Percentiles rank a stretch among this genome's conserved stretches.
These are phyloP conservation scores for Diprion similis DNA, from an alignment of 1,140 invertebrate species.

Conservation along the genomic window DNA sequence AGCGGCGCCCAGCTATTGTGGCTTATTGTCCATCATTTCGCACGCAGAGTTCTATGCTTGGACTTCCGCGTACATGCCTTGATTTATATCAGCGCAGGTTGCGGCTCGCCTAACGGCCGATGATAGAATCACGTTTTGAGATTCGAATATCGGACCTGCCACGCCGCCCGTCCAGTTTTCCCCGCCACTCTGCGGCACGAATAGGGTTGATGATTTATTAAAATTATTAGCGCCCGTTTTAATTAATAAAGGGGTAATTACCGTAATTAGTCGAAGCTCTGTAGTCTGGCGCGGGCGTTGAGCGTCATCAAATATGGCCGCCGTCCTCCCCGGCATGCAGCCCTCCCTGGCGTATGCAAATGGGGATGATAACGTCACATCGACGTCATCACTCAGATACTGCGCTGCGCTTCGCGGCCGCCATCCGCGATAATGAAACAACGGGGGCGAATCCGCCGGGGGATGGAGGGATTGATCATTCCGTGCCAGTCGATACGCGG, in stretches of 20 bases:
- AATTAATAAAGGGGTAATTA: conserved; percentile 50
- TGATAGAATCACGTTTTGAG: conserved; percentile 4
- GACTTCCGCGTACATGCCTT: conserved; percentile 56
- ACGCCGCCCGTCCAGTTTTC: no score
- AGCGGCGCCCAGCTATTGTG: conserved; percentile 36
- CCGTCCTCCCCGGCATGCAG: conserved; percentile 10
- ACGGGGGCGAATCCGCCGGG: conserved; percentile 32
- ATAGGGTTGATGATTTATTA: not conserved
- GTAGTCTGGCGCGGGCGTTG: conserved; percentile 6
- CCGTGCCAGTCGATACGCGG: conserved; percentile 33
- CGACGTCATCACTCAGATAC: conserved; percentile 39
- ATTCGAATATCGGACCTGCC: not conserved
- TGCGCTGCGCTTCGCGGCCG: conserved; percentile 31
- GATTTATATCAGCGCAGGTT: conserved; percentile 34
- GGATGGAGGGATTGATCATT: conserved; percentile 32
- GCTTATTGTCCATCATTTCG: conserved; percentile 9
- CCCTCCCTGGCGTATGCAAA: conserved; percentile 47
- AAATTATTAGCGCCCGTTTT: conserved; percentile 25
- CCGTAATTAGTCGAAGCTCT: conserved; percentile 36
- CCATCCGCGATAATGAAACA: conserved; percentile 50
- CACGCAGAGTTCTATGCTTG: not conserved
- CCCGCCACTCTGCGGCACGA: not conserved
- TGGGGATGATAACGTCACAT: conserved; percentile 34
- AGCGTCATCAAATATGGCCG: conserved; percentile 17
- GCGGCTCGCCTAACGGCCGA: no score